Conservation (phyloP, 2,888 invertebrate species). For the Aphodius sticticus region DNA sequence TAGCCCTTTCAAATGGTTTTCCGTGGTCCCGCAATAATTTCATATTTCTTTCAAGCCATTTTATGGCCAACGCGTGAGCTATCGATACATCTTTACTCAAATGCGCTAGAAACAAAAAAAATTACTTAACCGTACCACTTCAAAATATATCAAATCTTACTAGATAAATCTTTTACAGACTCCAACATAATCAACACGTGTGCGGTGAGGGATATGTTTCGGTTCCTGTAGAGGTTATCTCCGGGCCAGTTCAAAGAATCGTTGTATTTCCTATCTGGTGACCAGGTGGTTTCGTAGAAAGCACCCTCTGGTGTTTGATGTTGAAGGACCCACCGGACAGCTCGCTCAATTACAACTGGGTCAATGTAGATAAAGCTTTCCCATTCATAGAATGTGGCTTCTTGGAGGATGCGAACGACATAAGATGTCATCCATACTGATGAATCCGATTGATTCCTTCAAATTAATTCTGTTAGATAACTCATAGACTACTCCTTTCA, state of each 20-base stretch:
- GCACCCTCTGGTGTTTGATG: slow-evolving; percentile 88
- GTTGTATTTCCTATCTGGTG: slow-evolving; percentile 90
- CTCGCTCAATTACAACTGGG: slow-evolving; percentile 82
- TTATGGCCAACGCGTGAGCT: slow-evolving; percentile 77
- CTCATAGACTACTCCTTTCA: too few relatives aligned
- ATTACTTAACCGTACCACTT: too few relatives aligned
- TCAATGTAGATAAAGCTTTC: slow-evolving; percentile 96
- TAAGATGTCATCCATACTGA: slow-evolving; percentile 95
- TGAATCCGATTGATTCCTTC: slow-evolving; percentile 82
- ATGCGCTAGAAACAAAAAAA: slow-evolving; percentile 58
- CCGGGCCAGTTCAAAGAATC: slow-evolving; percentile 68
- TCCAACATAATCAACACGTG: slow-evolving; percentile 91
- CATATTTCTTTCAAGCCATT: slow-evolving; percentile 85
- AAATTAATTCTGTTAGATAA: slow-evolving; percentile 32
- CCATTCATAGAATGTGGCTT: slow-evolving; percentile 96
- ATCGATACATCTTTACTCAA: slow-evolving; percentile 79
- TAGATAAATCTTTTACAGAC: slow-evolving; percentile 79
- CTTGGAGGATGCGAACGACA: slow-evolving; percentile 86
- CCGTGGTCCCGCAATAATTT: slow-evolving; percentile 75
- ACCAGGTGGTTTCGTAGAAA: slow-evolving; percentile 88
- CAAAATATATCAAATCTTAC: slow-evolving; percentile 44
- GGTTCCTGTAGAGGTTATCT: slow-evolving; percentile 65
- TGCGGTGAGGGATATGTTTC: slow-evolving; percentile 91
- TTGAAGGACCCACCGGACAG: slow-evolving; percentile 85
- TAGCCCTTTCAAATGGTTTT: slow-evolving; percentile 84